phyloP scores from a whole-genome alignment of 1,140 invertebrate genomes.

The Bombus pascuorum region DNA sequence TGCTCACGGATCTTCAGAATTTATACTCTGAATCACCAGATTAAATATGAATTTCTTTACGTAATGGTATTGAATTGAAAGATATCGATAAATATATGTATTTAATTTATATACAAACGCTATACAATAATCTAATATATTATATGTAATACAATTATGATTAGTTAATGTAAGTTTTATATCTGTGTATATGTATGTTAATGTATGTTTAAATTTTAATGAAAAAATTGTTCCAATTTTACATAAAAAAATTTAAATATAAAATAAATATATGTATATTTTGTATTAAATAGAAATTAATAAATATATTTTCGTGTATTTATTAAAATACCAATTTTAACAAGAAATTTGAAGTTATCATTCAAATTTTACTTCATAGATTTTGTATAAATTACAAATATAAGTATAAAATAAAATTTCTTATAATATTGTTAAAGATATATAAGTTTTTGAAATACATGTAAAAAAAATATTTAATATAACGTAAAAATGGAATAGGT shows the following conservation, averaged over 20 bases:
- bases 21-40: constrained; percentile 66
- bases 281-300: constrained; percentile 20
- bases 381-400: constrained; percentile 14
- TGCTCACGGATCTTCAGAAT: constrained; percentile 64
- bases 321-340: neutral
- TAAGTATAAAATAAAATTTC: constrained; percentile 17
- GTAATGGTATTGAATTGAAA: neutral
- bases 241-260: neutral
- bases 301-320: neutral
- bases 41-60: constrained; percentile 6
- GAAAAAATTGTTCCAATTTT: no score
- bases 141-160: neutral
- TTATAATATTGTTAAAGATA: constrained; percentile 8
- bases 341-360: neutral
- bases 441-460: neutral
- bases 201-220: neutral
- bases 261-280: constrained; percentile 18
- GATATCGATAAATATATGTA: neutral
- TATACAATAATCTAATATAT: constrained; percentile 24
- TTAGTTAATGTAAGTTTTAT: neutral
- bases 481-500: neutral
- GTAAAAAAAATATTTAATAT: no score
- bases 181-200: neutral
- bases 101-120: neutral
- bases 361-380: constrained; percentile 12